phyloP scores from a whole-genome alignment of 92 coral and sea anemone species.

The Epizoanthus stellaris region DNA sequence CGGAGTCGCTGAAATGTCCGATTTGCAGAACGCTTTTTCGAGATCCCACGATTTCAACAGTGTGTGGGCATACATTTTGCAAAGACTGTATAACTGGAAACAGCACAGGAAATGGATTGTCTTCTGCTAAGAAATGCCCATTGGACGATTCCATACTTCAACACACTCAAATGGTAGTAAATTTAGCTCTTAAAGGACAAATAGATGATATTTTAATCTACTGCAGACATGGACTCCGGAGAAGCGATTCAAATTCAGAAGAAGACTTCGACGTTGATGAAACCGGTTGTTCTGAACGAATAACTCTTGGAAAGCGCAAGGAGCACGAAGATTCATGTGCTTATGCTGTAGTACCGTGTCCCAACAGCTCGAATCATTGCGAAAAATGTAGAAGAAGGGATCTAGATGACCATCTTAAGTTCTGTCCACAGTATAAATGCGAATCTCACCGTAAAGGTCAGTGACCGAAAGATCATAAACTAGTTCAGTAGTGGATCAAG shows the following conservation, averaged over 20 bases:
- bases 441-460: slow-evolving; percentile 82
- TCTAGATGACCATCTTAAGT: slow-evolving; percentile 81
- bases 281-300: slow-evolving; percentile 85
- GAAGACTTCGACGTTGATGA: slow-evolving; percentile 89
- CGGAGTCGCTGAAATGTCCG: slow-evolving; percentile 90
- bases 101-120: slow-evolving; percentile 55
- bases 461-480: neutral
- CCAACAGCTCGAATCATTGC: slow-evolving; percentile 98
- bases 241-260: slow-evolving; percentile 96
- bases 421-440: slow-evolving; percentile 88
- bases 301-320: slow-evolving; percentile 75
- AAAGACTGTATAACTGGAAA: slow-evolving; percentile 77
- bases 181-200: slow-evolving; percentile 91
- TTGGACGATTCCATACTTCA: slow-evolving; percentile 77
- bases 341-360: slow-evolving; percentile 89
- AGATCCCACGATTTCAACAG: slow-evolving; percentile 95
- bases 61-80: slow-evolving; percentile 98
- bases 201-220: slow-evolving; percentile 90
- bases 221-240: slow-evolving; percentile 91
- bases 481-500: too few relatives aligned
- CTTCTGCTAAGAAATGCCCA: slow-evolving; percentile 80
- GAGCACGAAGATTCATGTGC: slow-evolving; percentile 91
- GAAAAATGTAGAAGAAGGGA: slow-evolving; percentile 90
- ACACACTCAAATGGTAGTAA: slow-evolving; percentile 80
- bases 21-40: slow-evolving; percentile 80